phyloP scores from a whole-genome alignment of 2,888 invertebrate genomes.

The Parnassius orleans region DNA sequence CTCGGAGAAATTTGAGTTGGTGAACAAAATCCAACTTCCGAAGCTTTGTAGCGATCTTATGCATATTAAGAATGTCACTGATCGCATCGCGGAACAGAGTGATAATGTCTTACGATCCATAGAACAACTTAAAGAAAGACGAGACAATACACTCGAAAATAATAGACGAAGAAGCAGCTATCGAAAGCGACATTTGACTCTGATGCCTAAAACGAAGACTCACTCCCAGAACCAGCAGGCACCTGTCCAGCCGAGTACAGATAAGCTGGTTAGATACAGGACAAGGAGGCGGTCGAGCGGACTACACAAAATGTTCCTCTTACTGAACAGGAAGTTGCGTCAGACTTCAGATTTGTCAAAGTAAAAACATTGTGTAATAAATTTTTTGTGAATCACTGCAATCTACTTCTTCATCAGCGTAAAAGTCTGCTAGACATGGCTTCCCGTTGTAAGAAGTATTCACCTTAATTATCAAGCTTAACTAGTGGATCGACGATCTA shows the following conservation, averaged over 20 bases:
- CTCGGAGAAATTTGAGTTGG: slow-evolving; percentile 59
- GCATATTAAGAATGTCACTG: slow-evolving; percentile 50
- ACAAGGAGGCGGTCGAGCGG: slow-evolving; percentile 47
- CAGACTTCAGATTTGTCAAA: slow-evolving; percentile 24
- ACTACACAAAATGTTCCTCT: slow-evolving; percentile 49
- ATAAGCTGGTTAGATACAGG: slow-evolving; percentile 45
- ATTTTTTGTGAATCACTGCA: no score
- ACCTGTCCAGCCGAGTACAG: slow-evolving; percentile 33
- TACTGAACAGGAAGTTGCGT: slow-evolving; percentile 50
- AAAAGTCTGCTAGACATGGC: no score
- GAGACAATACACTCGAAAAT: slow-evolving; percentile 31
- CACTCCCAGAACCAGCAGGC: slow-evolving; percentile 23
- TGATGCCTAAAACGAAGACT: slow-evolving; percentile 35
- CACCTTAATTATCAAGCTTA: no score
- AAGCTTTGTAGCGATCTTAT: slow-evolving; percentile 56
- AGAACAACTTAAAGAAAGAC: slow-evolving; percentile 41
- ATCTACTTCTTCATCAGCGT: no score
- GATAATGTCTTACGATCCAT: slow-evolving; percentile 53
- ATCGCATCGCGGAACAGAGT: slow-evolving; percentile 56
- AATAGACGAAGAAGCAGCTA: slow-evolving; percentile 31
- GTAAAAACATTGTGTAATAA: not conserved
- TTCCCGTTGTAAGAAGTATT: no score
- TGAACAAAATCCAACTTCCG: slow-evolving; percentile 65
- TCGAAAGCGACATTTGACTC: slow-evolving; percentile 43
- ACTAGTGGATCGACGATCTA: no score